Base-by-base conservation (phyloP, 2,113 vertebrate genomes). In the Dryoscopus gambensis region DNA sequence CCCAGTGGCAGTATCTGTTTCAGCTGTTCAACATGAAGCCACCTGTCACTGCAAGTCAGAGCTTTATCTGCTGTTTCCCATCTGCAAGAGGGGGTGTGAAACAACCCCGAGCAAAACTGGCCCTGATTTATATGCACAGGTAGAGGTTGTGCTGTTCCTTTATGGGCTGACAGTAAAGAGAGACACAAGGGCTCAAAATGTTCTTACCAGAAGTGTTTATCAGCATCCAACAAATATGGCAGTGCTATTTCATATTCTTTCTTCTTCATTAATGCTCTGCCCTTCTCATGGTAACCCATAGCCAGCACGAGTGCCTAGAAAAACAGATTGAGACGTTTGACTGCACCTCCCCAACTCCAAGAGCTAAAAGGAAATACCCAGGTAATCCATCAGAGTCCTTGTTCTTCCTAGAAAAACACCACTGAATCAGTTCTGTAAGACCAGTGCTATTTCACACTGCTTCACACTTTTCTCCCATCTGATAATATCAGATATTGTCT, bases 201-300 rank as follows among this genome's bases (percentile, higher is more conserved):
- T 49, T 71, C 97, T 97, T 98, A 99, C 99, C 98, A 98, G 98
- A 99, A 99, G 68, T 99, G 98, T 39, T 97, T 98, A 97, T 99
- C 99, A 10, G 99, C 99, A 70, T 99, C 98, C 97, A 99, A 90
- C 83, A 99, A 98, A 97, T 99, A 98, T 0, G 98, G 98, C 93
- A 99, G 96, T 13, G 99, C 99, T 35, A 98, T 81, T 47, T 98
- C 98, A 52, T 99, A 98, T 62, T 99, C 98, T 67, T 98, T 99
- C 95, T 98, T 99, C 97, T 99, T 99, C 98, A 99, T 98, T 95
- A 99, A 98, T 17, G 99, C 98, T 76, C 99, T 98, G 75, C 99
- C 99, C 94, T 99, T 99, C 98, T 99, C 99, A 39, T 99, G 99
- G 67, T 99, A 98, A 25, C 99, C 99, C 99, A 99, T 99, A 14